Evolutionary conservation across 2,113 vertebrate genomes (phyloP).

Genomic region (Pituophis catenifer): DNA sequence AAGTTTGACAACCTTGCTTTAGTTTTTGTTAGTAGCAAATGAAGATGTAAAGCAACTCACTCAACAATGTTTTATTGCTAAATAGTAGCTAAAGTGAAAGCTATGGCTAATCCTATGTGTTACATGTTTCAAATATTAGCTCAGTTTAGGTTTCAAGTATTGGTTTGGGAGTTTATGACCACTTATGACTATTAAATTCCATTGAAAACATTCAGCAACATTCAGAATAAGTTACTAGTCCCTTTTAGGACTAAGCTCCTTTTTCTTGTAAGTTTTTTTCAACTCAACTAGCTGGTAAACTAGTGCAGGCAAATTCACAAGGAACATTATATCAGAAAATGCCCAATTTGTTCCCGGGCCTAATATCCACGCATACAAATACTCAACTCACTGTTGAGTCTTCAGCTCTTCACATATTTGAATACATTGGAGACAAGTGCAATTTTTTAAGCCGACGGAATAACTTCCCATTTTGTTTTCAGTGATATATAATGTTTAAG

Average conservation of each 20-base stretch:
- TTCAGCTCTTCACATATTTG: background rate
- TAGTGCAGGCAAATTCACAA: background rate
- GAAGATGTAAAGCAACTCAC: background rate
- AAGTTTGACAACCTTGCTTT: background rate
- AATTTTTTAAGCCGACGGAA: background rate
- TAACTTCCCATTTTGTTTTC: background rate
- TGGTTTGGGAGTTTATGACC: background rate
- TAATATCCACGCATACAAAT: background rate
- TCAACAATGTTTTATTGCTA: background rate
- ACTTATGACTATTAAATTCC: background rate
- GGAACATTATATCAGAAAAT: background rate
- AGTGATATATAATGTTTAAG: background rate
- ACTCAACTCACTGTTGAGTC: background rate
- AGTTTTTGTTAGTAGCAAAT: background rate
- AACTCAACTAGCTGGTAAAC: background rate
- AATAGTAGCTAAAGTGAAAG: background rate
- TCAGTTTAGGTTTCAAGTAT: background rate
- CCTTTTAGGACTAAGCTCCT: background rate
- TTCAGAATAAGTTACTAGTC: background rate
- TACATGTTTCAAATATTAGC: background rate
- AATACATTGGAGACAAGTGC: background rate
- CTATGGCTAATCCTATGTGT: background rate
- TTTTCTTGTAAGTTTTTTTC: background rate
- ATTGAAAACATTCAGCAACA: background rate
- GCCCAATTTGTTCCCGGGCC: background rate